Evolutionary conservation across 2,113 vertebrate genomes (phyloP), one percentile per base, ranked within the genome.

Genomic region (Pristiophorus japonicus): DNA sequence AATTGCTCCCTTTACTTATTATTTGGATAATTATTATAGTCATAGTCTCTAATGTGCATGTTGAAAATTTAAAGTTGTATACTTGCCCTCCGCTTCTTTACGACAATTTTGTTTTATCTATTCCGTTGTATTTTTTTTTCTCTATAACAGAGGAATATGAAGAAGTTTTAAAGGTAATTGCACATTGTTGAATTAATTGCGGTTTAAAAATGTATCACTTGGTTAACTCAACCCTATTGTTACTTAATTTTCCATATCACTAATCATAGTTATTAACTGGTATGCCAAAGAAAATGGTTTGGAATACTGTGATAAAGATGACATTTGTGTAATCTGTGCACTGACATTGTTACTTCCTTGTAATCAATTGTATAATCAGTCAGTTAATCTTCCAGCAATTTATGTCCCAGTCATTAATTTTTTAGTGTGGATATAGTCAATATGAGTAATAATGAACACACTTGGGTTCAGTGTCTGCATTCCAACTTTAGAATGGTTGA

Each of bases 131-230:
- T 96, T 96, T 93, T 65, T 96, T 96, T 96, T 65, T 96, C 96
- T 96, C 96, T 95, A 96, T 98, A 97, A 96, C 97, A 99, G 99
- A 98, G 97, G 99, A 99, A 96, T 99, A 99, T 95, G 98, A 99
- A 97, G 99, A 99, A 98, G 98, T 98, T 96, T 97, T 99, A 95
- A 99, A 99, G 98, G 99, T 99, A 99, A 97, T 92, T 65, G 5
- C 16, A 4, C 45, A 51, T 47, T 11, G 81, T 22, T 87, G 18
- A 87, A 65, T 42, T 66, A 93, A 18, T 65, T 91, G 30, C 24
- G 1, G 30, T 67, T 94, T 92, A n/a, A 59, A 16, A 63, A 18
- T 42, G n/a, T 45, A 27, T 24, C 84, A 70, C 45, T 51, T 51
- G 45, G 14, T 92, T 81, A n/a, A 42, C 1, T 63, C n/a, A 92